Base-by-base conservation (phyloP, 2,797 vertebrate genomes). In the Schizopygopsis malacanthus region DNA sequence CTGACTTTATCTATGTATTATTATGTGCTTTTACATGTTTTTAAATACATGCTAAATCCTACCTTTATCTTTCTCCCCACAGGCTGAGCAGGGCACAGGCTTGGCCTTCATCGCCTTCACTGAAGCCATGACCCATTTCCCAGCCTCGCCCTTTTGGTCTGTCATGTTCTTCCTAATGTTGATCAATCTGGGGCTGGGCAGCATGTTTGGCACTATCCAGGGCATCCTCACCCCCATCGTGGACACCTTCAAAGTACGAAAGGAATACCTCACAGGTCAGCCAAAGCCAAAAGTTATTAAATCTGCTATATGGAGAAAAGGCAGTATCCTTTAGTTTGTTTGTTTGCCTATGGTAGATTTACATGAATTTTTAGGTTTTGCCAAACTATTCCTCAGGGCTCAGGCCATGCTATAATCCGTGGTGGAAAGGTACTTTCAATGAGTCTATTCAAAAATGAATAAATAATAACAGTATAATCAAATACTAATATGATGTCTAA, bases 101-200 rank as follows among this genome's bases (percentile, higher is more conserved):
- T 93, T 99, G 93, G 98, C 98, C 89, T 99, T 99, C 91, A 99
- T 99, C 67, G 97, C 98, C 91, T 99, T 99, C 92, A 99, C 98
- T 0, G 98, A 99, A 94, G 98, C 98, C 22, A 99, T 99, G 98
- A 98, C 97, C 1, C 98, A 98, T 90, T 99, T 99, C 89, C 98
- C 98, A 5, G 97, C 96, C 18, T 97, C 98, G 11, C 98, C 98
- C 0, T 99, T 99, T 95, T 99, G 98, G 98, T 99, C 98, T 2
- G 97, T 99, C 85, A 97, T 99, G 97, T 99, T 99, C 92, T 99
- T 99, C 92, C 97, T 99, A 88, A 99, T 99, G 98, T 90, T 99
- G 91, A 94, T 99, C 37, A 99, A 99, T 91, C 89, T 99, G 61
- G 98, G 98, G 25, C 96, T 99, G 43, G 98, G 98, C 87, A 99